Conservation (phyloP, 2,888 invertebrate species). For the Diaprepes abbreviatus region DNA sequence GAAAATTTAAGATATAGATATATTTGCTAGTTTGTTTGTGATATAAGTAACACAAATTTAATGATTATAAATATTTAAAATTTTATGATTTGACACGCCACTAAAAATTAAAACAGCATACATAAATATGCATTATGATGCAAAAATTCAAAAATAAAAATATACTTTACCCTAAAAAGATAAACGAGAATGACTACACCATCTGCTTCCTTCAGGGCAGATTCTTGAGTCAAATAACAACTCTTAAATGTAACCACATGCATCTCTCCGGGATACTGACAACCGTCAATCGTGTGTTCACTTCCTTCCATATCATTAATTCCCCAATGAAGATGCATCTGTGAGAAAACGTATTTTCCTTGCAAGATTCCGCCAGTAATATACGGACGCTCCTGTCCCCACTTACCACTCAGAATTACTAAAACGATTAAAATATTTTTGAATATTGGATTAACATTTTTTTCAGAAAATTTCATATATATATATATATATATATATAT, state of each 20-base stretch:
- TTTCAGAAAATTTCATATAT: too few species aligned
- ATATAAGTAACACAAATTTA: too few species aligned
- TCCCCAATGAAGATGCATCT: conserved; percentile 82
- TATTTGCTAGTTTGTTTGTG: too few species aligned
- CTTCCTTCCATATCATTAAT: conserved; percentile 74
- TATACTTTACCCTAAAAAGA: conserved; percentile 66
- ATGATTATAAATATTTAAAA: too few species aligned
- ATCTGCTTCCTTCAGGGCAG: conserved; percentile 73
- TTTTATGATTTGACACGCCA: too few species aligned
- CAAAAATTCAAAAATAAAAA: too few species aligned
- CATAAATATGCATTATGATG: too few species aligned
- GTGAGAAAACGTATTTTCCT: conserved; percentile 75
- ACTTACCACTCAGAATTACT: conserved; percentile 76
- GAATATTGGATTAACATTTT: too few species aligned
- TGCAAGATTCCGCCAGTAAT: conserved; percentile 73
- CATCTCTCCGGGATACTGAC: conserved; percentile 74
- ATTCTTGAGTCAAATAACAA: conserved; percentile 73
- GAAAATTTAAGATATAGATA: too few species aligned
- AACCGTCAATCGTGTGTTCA: conserved; percentile 73
- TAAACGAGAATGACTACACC: conserved; percentile 73
- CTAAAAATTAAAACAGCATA: too few species aligned
- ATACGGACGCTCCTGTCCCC: conserved; percentile 74
- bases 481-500: too few species aligned
- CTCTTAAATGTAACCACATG: conserved; percentile 74
- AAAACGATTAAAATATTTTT: too few species aligned